Conservation (phyloP, 2,797 vertebrate genomes). For the Periophthalmus magnuspinnatus region DNA sequence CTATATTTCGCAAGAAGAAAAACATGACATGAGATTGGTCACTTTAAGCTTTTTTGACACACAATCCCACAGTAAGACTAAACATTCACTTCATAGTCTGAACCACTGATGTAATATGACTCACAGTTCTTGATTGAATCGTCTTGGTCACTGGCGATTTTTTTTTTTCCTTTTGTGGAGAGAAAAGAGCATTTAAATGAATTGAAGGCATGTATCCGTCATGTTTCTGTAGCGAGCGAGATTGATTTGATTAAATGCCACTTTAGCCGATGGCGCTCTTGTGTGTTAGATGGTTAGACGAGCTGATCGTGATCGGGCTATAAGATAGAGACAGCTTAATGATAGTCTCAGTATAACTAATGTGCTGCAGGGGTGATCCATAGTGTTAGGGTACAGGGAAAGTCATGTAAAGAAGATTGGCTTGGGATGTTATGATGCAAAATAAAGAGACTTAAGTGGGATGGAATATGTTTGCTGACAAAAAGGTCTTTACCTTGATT, state of each 20-base stretch:
- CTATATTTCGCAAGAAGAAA: slow-evolving; percentile 3
- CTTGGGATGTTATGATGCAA: background rate
- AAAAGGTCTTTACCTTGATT: background rate
- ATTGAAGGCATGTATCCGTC: slow-evolving; percentile 35
- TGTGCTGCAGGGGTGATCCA: background rate
- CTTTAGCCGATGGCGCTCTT: slow-evolving; percentile 17
- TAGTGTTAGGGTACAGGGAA: background rate
- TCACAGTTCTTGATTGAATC: slow-evolving; percentile 21
- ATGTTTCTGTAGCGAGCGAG: slow-evolving; percentile 27
- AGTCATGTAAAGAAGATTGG: background rate
- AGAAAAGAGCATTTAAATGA: slow-evolving; percentile 44
- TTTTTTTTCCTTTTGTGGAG: slow-evolving; percentile 20
- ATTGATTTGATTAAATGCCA: slow-evolving; percentile 48
- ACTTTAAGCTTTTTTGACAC: background rate
- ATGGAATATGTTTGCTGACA: background rate
- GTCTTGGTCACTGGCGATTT: slow-evolving; percentile 17
- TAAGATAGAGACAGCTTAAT: background rate
- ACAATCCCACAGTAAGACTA: background rate
- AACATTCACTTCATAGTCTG: background rate
- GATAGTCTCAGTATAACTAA: slow-evolving; percentile 13
- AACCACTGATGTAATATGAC: slow-evolving; percentile 32
- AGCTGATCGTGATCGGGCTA: slow-evolving; percentile 16
- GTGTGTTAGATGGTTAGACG: slow-evolving; percentile 23
- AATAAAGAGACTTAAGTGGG: background rate
- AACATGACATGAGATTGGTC: background rate